Evolutionary conservation across 1,140 invertebrate species (phyloP), one percentile per base, ranked within the genome.

Genomic region (Samia ricini): DNA sequence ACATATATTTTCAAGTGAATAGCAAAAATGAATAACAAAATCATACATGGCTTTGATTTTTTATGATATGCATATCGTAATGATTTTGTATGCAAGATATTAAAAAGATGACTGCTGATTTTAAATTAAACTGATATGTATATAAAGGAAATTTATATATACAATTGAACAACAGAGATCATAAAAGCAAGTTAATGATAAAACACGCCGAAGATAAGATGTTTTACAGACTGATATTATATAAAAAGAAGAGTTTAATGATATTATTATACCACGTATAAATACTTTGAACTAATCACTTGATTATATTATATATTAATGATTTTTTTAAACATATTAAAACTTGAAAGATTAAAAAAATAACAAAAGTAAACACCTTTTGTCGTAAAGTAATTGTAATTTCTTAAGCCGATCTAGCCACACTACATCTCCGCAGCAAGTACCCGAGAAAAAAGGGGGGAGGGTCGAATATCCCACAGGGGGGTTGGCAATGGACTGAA

Each of bases 401-500:
- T 42, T 42, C 33, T 42, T 42, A 42, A 42, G 33, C 33, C 15
- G 33, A 49, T 88, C 81, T 69, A 82, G 77, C 48, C 33, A 56
- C 65, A 71, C 63, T 81, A 85, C 65, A 74, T 80, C 83, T 60
- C 20, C 66, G 72, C 66, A 56, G 61, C 71, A 71, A 75, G 75
- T 79, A 77, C 76, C 79, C 74, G 83, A 87, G 83, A 90, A 88
- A 89, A 90, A 90, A 87, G 77, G 78, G 78, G 79, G 82, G 71
- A 75, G 80, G 83, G 79, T 79, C 79, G 78, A 79, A 77, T 79
- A 81, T 79, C 79, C 82, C 78, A 63, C 76, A 79, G 65, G 69
- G 80, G 79, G 84, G 79, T 69, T 80, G 72, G 85, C 79, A 86
- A 88, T 86, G 88, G 85, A 88, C 85, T 88, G 84, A 88, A 88